phyloP scores from a whole-genome alignment of 2,888 invertebrate species.

The Toxonevra muliebris region DNA sequence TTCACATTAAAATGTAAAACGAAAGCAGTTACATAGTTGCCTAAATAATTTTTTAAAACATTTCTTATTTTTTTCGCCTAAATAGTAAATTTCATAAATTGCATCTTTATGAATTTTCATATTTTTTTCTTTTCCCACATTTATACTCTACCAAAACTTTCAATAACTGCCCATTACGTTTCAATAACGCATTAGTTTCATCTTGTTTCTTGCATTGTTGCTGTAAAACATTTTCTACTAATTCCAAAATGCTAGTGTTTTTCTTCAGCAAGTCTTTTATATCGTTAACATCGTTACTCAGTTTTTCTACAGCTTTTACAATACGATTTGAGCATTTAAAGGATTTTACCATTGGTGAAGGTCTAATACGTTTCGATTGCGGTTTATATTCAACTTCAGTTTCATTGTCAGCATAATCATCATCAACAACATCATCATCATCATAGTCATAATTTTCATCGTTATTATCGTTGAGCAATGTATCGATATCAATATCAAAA shows the following conservation, averaged over 20 bases:
- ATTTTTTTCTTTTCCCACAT: slow-evolving; percentile 21
- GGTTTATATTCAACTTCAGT: slow-evolving; percentile 19
- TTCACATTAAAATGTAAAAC: no score
- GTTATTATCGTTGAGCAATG: neutral
- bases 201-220: slow-evolving; percentile 30
- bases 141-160: slow-evolving; percentile 35
- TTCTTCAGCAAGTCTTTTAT: slow-evolving; percentile 27
- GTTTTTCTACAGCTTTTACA: slow-evolving; percentile 25
- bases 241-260: slow-evolving; percentile 14
- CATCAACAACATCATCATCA: slow-evolving; percentile 6
- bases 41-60: no score
- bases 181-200: slow-evolving; percentile 33
- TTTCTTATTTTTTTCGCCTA: no score
- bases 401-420: slow-evolving; percentile 2
- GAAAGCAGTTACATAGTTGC: no score
- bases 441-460: slow-evolving; percentile 19
- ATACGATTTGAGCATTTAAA: slow-evolving; percentile 32
- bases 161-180: slow-evolving; percentile 33
- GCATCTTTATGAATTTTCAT: neutral
- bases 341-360: slow-evolving; percentile 29
- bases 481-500: neutral
- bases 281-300: slow-evolving; percentile 29
- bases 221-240: slow-evolving; percentile 23
- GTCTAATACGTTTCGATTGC: slow-evolving; percentile 19
- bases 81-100: no score